These are phyloP conservation scores for Papilio elwesi DNA, from an alignment of 2,888 invertebrate species.

Conservation along the genomic window DNA sequence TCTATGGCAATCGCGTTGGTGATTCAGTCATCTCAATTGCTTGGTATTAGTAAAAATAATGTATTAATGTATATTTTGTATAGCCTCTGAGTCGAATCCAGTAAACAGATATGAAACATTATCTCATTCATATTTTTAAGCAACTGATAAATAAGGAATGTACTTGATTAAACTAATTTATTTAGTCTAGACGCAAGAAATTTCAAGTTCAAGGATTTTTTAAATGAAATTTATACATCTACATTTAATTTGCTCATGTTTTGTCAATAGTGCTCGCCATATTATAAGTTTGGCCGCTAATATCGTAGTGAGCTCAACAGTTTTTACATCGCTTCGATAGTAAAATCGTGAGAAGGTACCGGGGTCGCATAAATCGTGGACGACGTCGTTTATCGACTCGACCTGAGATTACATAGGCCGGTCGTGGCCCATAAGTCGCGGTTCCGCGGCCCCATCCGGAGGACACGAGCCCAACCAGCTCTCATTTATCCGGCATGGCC, in stretches of 20 bases:
- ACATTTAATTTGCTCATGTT: too few species aligned
- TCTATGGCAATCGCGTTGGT: too few species aligned
- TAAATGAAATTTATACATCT: too few species aligned
- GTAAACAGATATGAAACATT: not conserved
- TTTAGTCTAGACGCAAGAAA: slow-evolving; percentile 1
- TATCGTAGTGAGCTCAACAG: not conserved
- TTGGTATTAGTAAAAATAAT: too few species aligned
- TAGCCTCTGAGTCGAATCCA: not conserved
- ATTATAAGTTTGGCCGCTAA: not conserved
- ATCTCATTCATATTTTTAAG: not conserved
- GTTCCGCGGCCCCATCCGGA: slow-evolving; percentile 44
- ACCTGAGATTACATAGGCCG: slow-evolving; percentile 49
- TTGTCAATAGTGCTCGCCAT: too few species aligned
- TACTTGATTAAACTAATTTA: slow-evolving; percentile 4
- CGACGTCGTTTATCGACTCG: slow-evolving; percentile 53
- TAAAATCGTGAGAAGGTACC: slow-evolving; percentile 52
- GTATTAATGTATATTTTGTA: too few species aligned
- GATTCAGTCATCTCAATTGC: too few species aligned
- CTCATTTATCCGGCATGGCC: not conserved
- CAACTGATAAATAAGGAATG: slow-evolving; percentile 24
- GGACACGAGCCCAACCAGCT: slow-evolving; percentile 46
- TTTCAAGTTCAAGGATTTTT: not conserved
- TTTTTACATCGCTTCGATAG: slow-evolving; percentile 5
- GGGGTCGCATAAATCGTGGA: slow-evolving; percentile 52
- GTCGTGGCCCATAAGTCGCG: slow-evolving; percentile 56